phyloP scores from a whole-genome alignment of 2,888 invertebrate species.

The Eutolmus rufibarbis region DNA sequence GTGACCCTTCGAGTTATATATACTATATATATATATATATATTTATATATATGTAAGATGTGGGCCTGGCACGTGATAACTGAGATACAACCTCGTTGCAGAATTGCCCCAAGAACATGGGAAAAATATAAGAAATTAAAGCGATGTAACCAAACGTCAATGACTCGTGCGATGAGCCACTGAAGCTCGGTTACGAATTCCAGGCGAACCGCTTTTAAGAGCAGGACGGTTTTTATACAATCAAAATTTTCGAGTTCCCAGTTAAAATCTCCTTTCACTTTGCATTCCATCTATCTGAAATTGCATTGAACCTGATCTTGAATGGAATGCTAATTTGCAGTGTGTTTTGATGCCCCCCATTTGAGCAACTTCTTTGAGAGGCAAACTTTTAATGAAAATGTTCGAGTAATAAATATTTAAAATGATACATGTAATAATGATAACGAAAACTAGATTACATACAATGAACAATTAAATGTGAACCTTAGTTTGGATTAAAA shows the following conservation, averaged over 20 bases:
- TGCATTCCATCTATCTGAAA: constrained; percentile 51
- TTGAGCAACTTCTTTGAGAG: not conserved
- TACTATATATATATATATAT: not conserved
- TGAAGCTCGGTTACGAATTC: not conserved
- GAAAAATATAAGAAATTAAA: not conserved
- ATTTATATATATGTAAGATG: not conserved
- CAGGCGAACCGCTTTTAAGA: not conserved
- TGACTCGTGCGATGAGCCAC: not conserved
- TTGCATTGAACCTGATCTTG: constrained; percentile 51
- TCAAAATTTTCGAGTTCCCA: constrained; percentile 21
- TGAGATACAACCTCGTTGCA: not conserved
- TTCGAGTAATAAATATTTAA: not conserved
- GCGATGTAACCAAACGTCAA: not conserved
- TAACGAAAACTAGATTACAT: not conserved
- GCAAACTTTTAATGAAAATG: not conserved
- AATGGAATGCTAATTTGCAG: constrained; percentile 51
- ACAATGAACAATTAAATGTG: not conserved
- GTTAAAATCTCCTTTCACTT: constrained; percentile 56
- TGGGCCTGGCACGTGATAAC: not conserved
- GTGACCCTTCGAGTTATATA: not conserved
- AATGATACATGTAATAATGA: not conserved
- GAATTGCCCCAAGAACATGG: not conserved
- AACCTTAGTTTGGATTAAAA: not conserved
- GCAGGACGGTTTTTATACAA: not conserved
- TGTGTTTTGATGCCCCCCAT: not conserved